Conservation (phyloP, 2,113 vertebrate species). For the Chrysemys picta region DNA sequence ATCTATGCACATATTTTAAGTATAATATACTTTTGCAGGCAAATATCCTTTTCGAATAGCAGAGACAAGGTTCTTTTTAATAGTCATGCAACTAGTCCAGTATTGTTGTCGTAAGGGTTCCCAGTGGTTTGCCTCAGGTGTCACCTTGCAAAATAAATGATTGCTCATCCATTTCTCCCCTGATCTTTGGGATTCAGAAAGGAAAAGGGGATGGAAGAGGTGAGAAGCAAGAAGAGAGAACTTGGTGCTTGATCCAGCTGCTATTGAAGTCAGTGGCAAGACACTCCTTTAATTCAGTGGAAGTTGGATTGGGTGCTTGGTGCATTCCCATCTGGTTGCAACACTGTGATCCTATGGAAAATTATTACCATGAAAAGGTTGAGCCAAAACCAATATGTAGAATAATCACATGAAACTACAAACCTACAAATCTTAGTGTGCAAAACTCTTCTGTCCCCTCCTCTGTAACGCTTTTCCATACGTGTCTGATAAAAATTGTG, state of each 20-base stretch:
- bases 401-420: neutral
- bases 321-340: neutral
- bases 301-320: neutral
- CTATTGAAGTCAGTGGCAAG: neutral
- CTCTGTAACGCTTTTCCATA: neutral
- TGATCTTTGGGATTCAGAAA: constrained; percentile 10
- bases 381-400: neutral
- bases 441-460: neutral
- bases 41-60: neutral
- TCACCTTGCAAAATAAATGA: neutral
- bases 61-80: neutral
- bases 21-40: neutral
- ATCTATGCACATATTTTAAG: neutral
- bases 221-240: neutral
- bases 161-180: neutral
- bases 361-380: neutral
- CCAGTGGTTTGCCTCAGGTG: neutral
- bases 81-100: neutral
- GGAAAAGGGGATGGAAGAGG: neutral
- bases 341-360: neutral
- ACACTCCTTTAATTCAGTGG: neutral
- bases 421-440: neutral
- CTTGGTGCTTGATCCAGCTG: neutral
- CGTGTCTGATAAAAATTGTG: neutral
- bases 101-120: neutral